These are phyloP conservation scores for Heliconius himera DNA, from an alignment of 1,140 invertebrate genomes.

Conservation along the genomic window DNA sequence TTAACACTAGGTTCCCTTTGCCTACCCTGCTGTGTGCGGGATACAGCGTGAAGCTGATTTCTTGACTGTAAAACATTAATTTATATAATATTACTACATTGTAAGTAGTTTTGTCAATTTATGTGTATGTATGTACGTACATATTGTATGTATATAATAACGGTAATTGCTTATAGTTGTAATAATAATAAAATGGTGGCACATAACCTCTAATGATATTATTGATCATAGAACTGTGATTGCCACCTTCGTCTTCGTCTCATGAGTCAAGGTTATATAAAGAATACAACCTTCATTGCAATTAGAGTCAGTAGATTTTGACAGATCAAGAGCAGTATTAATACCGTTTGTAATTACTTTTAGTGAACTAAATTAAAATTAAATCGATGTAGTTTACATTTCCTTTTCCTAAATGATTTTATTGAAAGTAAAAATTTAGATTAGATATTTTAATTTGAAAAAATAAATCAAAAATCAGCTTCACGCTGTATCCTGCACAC, in stretches of 20 bases:
- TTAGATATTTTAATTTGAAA: neutral
- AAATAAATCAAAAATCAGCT: no score
- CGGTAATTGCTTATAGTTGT: neutral
- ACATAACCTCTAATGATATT: constrained; percentile 2
- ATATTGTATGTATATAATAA: neutral
- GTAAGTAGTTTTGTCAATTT: neutral
- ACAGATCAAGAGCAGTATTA: constrained; percentile 1
- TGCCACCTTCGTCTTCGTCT: constrained; percentile 4
- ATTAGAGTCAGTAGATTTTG: constrained; percentile 15
- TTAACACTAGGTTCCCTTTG: no score
- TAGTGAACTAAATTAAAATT: neutral
- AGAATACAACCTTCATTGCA: constrained; percentile 17
- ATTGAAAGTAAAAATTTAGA: neutral
- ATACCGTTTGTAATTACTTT: neutral
- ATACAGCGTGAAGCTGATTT: no score
- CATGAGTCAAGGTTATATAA: constrained; percentile 17
- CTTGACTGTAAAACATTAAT: neutral
- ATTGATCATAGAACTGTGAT: constrained; percentile 19
- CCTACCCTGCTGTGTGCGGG: no score
- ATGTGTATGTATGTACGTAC: neutral
- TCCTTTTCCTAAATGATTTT: neutral
- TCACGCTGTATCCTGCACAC: no score
- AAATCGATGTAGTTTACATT: neutral
- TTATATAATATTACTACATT: neutral
- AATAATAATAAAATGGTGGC: neutral